Percentiles rank a stretch among this genome's conserved stretches.
These are phyloP conservation scores for Cheirogaleus major DNA, from an alignment of 2,797 vertebrate genomes.

Conservation along the genomic window DNA sequence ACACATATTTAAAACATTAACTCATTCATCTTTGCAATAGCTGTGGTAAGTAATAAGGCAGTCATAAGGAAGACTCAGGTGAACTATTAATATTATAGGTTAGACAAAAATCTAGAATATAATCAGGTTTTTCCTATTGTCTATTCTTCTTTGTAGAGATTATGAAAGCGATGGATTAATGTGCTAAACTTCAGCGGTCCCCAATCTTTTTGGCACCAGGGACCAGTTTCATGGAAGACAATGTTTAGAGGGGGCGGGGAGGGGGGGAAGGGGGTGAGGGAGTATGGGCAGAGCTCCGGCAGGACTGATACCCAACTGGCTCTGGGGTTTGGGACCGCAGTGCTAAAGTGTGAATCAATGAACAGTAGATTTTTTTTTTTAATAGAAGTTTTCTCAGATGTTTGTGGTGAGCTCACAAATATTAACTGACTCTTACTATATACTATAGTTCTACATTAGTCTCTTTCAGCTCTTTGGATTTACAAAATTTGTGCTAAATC, in stretches of 20 bases:
- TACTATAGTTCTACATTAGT: background rate
- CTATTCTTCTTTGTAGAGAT: constrained; percentile 1
- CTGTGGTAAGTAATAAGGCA: background rate
- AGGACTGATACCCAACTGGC: too few species aligned
- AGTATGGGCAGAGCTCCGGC: too few species aligned
- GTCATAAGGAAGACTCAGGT: constrained; percentile 28
- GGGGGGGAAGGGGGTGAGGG: rapidly evolving
- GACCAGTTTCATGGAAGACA: too few species aligned
- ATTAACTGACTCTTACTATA: constrained; percentile 40
- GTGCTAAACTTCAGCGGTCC: background rate
- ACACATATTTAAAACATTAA: constrained; percentile 1
- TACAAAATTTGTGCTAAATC: constrained; percentile 43
- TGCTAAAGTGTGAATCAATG: constrained; percentile 20
- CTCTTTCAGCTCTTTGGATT: constrained; percentile 13
- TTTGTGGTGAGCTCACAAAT: constrained; percentile 47
- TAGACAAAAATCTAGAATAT: background rate
- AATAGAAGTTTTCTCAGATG: constrained; percentile 21
- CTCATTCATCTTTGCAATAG: background rate
- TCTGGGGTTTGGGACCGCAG: too few species aligned
- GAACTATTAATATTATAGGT: background rate
- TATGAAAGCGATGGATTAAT: background rate
- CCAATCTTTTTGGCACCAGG: too few species aligned
- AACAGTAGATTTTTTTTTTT: background rate
- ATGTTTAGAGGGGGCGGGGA: too few species aligned
- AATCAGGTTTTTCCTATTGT: background rate